Percentiles rank a stretch among this genome's conserved stretches.
These are phyloP conservation scores for Acanthococcus lagerstroemiae DNA, from an alignment of 2,888 invertebrate genomes.

Conservation along the genomic window DNA sequence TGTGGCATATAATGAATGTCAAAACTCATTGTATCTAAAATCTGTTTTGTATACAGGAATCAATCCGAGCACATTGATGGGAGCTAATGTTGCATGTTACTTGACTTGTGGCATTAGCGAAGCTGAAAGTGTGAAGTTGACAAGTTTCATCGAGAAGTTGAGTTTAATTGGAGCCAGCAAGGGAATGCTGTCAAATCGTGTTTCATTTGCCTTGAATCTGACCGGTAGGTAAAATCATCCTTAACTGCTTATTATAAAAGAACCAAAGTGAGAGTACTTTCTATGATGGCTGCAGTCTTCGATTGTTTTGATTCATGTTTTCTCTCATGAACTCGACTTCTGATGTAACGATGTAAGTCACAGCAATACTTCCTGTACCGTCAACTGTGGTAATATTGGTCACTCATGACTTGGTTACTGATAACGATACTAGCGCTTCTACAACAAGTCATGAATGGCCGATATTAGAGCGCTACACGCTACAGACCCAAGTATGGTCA, in stretches of 20 bases:
- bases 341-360: too few relatives aligned
- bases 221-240: constrained; percentile 42
- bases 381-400: too few relatives aligned
- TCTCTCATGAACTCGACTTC: too few relatives aligned
- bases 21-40: too few relatives aligned
- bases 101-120: constrained; percentile 44
- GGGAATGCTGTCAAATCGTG: constrained; percentile 52
- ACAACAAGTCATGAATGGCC: too few relatives aligned
- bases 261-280: neutral
- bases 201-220: constrained; percentile 52
- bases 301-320: neutral
- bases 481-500: too few relatives aligned
- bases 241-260: neutral
- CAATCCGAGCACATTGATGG: constrained; percentile 43
- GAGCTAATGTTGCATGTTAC: constrained; percentile 43
- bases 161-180: constrained; percentile 55
- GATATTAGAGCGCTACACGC: too few relatives aligned
- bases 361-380: too few relatives aligned
- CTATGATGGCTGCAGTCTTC: neutral
- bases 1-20: too few relatives aligned
- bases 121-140: constrained; percentile 37
- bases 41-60: too few relatives aligned
- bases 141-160: constrained; percentile 50
- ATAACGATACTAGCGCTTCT: too few relatives aligned
- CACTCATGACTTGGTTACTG: too few relatives aligned